Evolutionary conservation across 2,888 invertebrate species (phyloP).

Genomic region (Drosophila robusta): DNA sequence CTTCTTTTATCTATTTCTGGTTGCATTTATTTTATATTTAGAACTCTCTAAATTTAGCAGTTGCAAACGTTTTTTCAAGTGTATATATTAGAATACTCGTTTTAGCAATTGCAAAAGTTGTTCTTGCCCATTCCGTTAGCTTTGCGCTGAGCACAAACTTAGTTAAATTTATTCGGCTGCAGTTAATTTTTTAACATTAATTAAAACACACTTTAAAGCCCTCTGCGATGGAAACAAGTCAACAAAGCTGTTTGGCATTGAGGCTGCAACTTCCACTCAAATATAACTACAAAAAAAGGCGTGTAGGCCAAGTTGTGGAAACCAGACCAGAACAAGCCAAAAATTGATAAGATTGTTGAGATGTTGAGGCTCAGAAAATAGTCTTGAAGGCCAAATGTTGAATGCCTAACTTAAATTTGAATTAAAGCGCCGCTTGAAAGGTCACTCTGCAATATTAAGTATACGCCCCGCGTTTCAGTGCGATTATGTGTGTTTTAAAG

Average conservation of each 20-base stretch:
- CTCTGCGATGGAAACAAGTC: slow-evolving; percentile 27
- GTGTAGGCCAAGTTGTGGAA: slow-evolving; percentile 18
- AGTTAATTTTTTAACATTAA: slow-evolving; percentile 16
- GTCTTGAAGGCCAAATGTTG: slow-evolving; percentile 25
- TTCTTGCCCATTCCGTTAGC: slow-evolving; percentile 4
- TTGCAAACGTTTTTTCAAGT: neutral
- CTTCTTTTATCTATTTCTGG: slow-evolving; percentile 6
- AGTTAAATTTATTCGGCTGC: slow-evolving; percentile 8
- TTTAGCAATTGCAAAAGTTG: slow-evolving; percentile 6
- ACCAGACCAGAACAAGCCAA: slow-evolving; percentile 41
- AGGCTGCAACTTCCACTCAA: slow-evolving; percentile 25
- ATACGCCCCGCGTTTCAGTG: slow-evolving; percentile 57
- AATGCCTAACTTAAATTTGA: slow-evolving; percentile 10
- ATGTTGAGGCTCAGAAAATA: slow-evolving; percentile 8
- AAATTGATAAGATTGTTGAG: slow-evolving; percentile 34
- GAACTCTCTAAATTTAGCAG: neutral
- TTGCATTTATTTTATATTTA: neutral
- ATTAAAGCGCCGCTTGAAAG: slow-evolving; percentile 35
- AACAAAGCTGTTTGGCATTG: slow-evolving; percentile 67
- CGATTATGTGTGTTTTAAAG: slow-evolving; percentile 42
- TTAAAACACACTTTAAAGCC: slow-evolving; percentile 3
- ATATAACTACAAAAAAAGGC: slow-evolving; percentile 19
- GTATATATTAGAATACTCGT: slow-evolving; percentile 19
- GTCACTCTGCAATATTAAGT: slow-evolving; percentile 50
- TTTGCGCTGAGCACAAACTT: slow-evolving; percentile 2